phyloP scores from a whole-genome alignment of 2,888 invertebrate species.

The Alloscopus bannaensis region DNA sequence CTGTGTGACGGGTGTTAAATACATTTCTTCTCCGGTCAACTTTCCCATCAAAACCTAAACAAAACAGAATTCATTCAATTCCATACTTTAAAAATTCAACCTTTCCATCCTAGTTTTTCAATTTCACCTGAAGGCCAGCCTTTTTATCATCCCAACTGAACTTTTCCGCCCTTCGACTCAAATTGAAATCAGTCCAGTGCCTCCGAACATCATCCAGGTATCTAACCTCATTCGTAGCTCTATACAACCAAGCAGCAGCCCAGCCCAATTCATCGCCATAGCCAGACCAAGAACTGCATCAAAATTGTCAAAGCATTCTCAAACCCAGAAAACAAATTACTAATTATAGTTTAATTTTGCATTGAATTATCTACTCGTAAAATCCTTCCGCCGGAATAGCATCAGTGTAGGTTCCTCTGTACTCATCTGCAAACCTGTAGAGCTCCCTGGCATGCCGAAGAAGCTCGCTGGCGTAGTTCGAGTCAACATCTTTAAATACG shows the following conservation, averaged over 20 bases:
- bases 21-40: conserved; percentile 76
- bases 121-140: conserved; percentile 78
- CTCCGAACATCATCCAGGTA: conserved; percentile 78
- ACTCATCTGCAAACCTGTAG: conserved; percentile 77
- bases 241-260: conserved; percentile 79
- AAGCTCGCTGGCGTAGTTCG: conserved; percentile 76
- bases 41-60: conserved; percentile 76
- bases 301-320: neutral
- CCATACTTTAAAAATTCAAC: neutral
- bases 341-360: neutral
- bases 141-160: conserved; percentile 79
- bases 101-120: neutral
- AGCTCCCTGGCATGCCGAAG: conserved; percentile 78
- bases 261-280: conserved; percentile 80
- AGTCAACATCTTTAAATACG: conserved; percentile 76
- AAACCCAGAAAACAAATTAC: neutral
- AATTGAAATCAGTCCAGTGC: conserved; percentile 77
- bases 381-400: conserved; percentile 78
- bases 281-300: conserved; percentile 76
- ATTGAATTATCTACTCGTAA: conserved; percentile 75
- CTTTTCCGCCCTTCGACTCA: conserved; percentile 77
- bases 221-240: conserved; percentile 77
- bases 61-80: neutral
- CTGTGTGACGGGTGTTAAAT: conserved; percentile 76
- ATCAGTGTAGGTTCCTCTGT: conserved; percentile 78